Conservation (phyloP, 2,797 vertebrate species). For the Epinephelus awoara region DNA sequence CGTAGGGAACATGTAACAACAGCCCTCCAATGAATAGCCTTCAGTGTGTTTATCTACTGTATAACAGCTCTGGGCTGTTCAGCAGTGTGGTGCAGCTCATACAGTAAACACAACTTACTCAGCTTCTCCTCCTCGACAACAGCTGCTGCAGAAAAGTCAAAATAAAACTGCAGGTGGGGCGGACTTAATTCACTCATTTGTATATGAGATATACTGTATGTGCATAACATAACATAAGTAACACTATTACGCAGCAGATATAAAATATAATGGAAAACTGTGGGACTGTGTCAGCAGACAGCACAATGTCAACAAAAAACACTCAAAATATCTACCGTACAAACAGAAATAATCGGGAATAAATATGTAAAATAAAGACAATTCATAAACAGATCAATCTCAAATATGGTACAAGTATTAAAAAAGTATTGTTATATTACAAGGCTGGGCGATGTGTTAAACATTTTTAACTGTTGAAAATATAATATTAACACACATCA, state of each 20-base stretch:
- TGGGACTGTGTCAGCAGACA: background rate
- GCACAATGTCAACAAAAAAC: background rate
- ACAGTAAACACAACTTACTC: constrained; percentile 26
- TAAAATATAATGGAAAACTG: too few relatives aligned
- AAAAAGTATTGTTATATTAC: too few relatives aligned
- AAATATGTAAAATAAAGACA: background rate
- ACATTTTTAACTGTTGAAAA: too few relatives aligned
- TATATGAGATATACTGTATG: too few relatives aligned
- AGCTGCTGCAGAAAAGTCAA: background rate
- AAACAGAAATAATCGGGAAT: background rate
- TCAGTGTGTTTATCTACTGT: constrained; percentile 49
- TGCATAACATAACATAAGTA: too few relatives aligned
- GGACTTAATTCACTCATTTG: background rate
- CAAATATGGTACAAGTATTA: background rate
- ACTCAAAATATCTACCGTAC: background rate
- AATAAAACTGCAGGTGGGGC: background rate
- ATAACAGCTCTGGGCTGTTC: constrained; percentile 27
- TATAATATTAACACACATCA: too few relatives aligned
- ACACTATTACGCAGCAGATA: too few relatives aligned
- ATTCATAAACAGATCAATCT: background rate
- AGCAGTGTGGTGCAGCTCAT: constrained; percentile 26
- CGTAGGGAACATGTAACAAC: constrained; percentile 41
- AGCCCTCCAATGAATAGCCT: constrained; percentile 49
- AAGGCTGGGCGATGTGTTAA: too few relatives aligned
- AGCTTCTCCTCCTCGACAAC: constrained; percentile 7